Conservation (phyloP, 2,888 invertebrate genomes). For the Drosophila recens region DNA sequence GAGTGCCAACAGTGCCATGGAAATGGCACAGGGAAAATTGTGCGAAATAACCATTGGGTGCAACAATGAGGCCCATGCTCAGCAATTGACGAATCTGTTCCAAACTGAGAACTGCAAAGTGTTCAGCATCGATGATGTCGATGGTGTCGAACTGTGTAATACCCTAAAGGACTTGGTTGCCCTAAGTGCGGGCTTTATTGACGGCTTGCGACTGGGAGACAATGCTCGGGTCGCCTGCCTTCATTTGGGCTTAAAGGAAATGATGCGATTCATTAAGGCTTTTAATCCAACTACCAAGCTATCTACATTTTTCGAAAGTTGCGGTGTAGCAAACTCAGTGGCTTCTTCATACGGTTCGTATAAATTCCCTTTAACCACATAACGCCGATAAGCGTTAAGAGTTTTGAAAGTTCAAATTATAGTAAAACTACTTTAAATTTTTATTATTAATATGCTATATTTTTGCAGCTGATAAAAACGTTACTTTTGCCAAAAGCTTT, state of each 20-base stretch:
- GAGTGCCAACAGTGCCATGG: conserved; percentile 98
- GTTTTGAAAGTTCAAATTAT: too few relatives aligned
- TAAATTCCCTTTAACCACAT: too few relatives aligned
- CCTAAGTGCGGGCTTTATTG: conserved; percentile 97
- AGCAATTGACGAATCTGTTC: conserved; percentile 92
- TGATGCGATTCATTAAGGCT: conserved; percentile 97
- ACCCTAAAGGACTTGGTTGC: conserved; percentile 99
- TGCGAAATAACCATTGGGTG: conserved; percentile 99
- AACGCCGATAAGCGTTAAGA: too few relatives aligned
- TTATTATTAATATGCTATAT: too few relatives aligned
- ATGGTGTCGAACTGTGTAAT: conserved; percentile 98
- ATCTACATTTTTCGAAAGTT: conserved; percentile 98
- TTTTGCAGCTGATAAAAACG: conserved; percentile 63
- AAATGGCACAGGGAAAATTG: conserved; percentile 98
- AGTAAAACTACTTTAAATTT: too few relatives aligned
- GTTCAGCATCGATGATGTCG: conserved; percentile 96
- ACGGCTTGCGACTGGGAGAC: conserved; percentile 96
- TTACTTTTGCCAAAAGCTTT: conserved; percentile 88
- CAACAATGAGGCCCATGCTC: conserved; percentile 90
- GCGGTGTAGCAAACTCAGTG: conserved; percentile 98
- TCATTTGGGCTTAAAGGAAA: conserved; percentile 98
- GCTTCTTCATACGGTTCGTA: conserved; percentile 95
- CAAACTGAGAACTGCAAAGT: conserved; percentile 98
- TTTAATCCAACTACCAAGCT: conserved; percentile 95
- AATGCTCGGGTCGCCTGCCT: conserved; percentile 99